Percentiles rank a stretch among this genome's conserved stretches.
Conservation (phyloP, 2,113 vertebrate genomes). For the Solenodon paradoxus region DNA sequence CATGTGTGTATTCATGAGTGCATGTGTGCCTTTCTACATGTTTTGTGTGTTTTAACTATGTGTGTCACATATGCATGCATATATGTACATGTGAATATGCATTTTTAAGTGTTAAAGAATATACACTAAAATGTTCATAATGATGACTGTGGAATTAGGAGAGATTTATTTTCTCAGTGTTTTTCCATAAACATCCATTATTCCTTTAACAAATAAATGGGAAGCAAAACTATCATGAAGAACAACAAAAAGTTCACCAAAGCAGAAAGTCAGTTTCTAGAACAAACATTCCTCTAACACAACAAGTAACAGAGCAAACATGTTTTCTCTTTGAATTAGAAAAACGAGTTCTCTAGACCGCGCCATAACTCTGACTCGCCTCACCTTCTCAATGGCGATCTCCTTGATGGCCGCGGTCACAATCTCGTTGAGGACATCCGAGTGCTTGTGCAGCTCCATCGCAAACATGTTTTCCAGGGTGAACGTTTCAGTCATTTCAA, state of each 20-base stretch:
- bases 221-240: not conserved
- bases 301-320: too few species aligned
- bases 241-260: not conserved
- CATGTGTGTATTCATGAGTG: not conserved
- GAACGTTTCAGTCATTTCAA: constrained; percentile 93
- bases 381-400: constrained; percentile 94
- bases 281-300: not conserved
- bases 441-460: constrained; percentile 93
- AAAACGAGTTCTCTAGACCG: not conserved
- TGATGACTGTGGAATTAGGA: not conserved
- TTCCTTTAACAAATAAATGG: not conserved
- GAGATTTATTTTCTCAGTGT: not conserved
- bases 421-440: constrained; percentile 88
- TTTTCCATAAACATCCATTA: not conserved
- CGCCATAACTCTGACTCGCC: not conserved
- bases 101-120: not conserved
- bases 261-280: not conserved
- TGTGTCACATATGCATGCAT: accelerated
- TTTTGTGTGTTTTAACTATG: too few species aligned
- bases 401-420: constrained; percentile 93
- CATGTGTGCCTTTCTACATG: too few species aligned
- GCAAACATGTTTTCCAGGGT: constrained; percentile 97
- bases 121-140: not conserved
- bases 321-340: not conserved
- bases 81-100: accelerated